Base-by-base conservation (phyloP, 1,140 invertebrate genomes). In the Nephotettix cincticeps region DNA sequence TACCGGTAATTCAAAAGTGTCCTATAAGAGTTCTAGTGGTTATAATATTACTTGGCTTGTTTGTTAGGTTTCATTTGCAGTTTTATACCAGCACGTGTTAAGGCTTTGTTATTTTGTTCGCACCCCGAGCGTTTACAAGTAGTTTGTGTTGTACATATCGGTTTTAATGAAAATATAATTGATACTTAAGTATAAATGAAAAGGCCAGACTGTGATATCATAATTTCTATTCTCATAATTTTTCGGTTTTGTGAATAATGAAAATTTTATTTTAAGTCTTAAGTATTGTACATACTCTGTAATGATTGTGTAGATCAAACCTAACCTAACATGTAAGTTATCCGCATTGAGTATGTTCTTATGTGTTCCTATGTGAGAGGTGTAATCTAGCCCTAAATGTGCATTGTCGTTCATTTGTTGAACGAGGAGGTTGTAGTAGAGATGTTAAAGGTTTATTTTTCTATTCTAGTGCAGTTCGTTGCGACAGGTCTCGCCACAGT, bases 341-440 rank as follows among this genome's bases (percentile, higher is more conserved):
- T 28, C 56, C n/a, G 25, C 28, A 25, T 61, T 61, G 56, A 21
- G 11, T 11, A 61, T 27, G 56, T 61, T 61, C 56, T 61, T 61
- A 61, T 61, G 56, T 61, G 56, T 61, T 61, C 56, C 56, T 61
- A 61, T 27, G 56, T 51, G 19, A 11, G 25, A 61, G 28, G 23
- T 61, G 56, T 61, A 61, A 61, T 61, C 56, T 61, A 61, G 56
- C 56, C 56, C 56, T 61, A 61, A 61, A 61, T 61, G 56, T 61
- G 21, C 9, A 13, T 21, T 27, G 13, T 4, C 23, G 9, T 14
- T 51, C 21, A 51, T n/a, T 51, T n/a, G 21, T 21, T 4, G 47
- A 19, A 51, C 14, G 47, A 17, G 47, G 19, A 61, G 56, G 56
- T 61, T 61, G 56, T 61, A 61, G 56, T 61, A 61, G 56, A 61